Base-by-base conservation (phyloP, 2,113 vertebrate species). In the Barbus barbus region DNA sequence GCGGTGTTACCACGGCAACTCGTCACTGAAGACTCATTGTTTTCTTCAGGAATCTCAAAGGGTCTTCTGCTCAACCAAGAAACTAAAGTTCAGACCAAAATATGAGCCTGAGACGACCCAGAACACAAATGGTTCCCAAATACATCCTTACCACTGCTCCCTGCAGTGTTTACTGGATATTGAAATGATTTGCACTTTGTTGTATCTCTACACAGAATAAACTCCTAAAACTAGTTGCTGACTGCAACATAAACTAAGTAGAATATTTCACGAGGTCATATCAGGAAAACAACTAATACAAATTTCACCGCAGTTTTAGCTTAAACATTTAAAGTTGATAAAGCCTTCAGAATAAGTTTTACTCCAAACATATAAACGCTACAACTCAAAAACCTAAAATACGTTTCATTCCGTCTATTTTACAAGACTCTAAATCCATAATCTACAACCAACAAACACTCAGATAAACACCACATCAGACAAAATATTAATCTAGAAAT, bases 1-100 rank as follows among this genome's bases (percentile, higher is more conserved):
- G 58, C 24, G 9, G 41, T 46, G 78, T 80, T 80, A 80, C 78
- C 78, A 65, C 7, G 14, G 76, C 51, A 61, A 78, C 58, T 31
- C 26, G 13, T 65, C 24, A 18, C 14, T 65, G 38, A 31, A 36
- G 76, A 41, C 31, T 78, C 31, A 58, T 78, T 58, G 53, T 60
- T 78, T 41, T 78, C 41, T 28, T 44, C 78, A 28, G 58, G 18
- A 65, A 28, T 28, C 36, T 63, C 38, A 63, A 63, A 79, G 18
- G 38, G 41, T 11, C 9, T 41, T 61, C 31, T 41, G 12, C 5
- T 60, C 24, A 31, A 46, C 33, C 41, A 65, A 26, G n/a, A 61
- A 51, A 51, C 46, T 51, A 79, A 80, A 63, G 38, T 80, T 80
- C 26, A 31, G 1, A 63, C 13, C 60, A 28, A 63, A 65, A 26